Base-by-base conservation (phyloP, 1,140 invertebrate species). In the Pseudomyrmex flavicornis region DNA sequence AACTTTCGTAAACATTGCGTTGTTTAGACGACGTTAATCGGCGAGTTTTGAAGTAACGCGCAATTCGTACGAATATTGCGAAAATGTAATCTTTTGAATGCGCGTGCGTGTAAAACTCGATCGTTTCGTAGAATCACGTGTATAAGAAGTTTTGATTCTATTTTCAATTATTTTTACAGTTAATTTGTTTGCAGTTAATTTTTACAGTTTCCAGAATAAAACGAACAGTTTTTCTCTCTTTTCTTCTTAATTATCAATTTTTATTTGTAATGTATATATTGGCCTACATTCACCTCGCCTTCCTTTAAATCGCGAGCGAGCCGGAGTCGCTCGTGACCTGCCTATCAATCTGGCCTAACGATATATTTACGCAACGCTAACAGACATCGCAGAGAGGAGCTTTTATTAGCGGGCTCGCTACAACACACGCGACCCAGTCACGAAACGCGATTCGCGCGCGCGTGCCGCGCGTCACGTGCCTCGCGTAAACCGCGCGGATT, bases 301-400 rank as follows among this genome's bases (percentile, higher is more conserved):
- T 20, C 50, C 50, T 10, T 13, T 13, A 52, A 8, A 52, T 63
- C 61, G 59, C 22, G 59, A 35, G 62, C 8, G 35, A n/a, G 1
- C 8, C 13, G 22, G 22, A 9, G 48, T 5, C 13, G 58, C 82
- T 84, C 54, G 74, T 80, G 68, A 84, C 63, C 48, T 58, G 52
- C 35, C 73, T 75, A 65, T 87, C 87, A 85, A 88, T 88, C 85
- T 82, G 74, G 75, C 65, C 65, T 82, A 87, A 87, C 87, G 82
- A 87, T 76, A 61, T 77, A 85, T 87, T 88, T 87, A 84, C 50
- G 83, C 84, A 72, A 70, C 61, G 48, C n/a, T 52, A 59, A 80
- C 54, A 58, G 59, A 59, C 68, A 50, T 20, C 17, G 72, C 65
- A 20, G 10, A 20, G 52, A 69, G 63, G 17, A 26, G 46, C 72